These are phyloP conservation scores for Ormyrus thymus DNA, from an alignment of 2,888 invertebrate species.

Conservation along the genomic window DNA sequence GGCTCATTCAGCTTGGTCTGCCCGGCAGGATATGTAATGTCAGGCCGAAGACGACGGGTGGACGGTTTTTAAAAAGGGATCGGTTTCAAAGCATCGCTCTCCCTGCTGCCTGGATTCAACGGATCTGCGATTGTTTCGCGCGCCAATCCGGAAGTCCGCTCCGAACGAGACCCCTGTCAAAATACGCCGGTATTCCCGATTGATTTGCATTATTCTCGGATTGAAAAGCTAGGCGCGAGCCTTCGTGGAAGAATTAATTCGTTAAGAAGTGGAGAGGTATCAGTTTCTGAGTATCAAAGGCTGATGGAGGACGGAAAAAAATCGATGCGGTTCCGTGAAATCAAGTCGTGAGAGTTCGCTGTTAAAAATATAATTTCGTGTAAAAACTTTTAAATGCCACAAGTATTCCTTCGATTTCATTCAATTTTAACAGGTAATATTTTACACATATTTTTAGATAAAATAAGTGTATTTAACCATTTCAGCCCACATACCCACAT, in stretches of 20 bases:
- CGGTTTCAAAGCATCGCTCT: slow-evolving; percentile 59
- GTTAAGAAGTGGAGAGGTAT: neutral
- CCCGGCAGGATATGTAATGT: slow-evolving; percentile 71
- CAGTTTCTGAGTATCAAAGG: neutral
- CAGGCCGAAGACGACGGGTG: slow-evolving; percentile 53
- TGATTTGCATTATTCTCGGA: slow-evolving; percentile 43
- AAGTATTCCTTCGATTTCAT: too few species aligned
- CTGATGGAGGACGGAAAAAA: too few species aligned
- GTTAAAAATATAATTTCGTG: too few species aligned
- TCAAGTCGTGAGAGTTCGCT: too few species aligned
- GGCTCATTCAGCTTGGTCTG: slow-evolving; percentile 68
- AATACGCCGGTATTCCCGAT: slow-evolving; percentile 43
- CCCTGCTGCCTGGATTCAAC: slow-evolving; percentile 33
- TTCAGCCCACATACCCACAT: too few species aligned
- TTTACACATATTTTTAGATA: too few species aligned
- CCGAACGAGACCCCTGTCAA: slow-evolving; percentile 53
- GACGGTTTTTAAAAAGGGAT: slow-evolving; percentile 60
- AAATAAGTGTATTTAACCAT: too few species aligned
- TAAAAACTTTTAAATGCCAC: too few species aligned
- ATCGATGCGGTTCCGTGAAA: too few species aligned
- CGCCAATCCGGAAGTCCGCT: slow-evolving; percentile 58
- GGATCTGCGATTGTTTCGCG: slow-evolving; percentile 41
- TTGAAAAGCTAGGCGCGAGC: slow-evolving; percentile 5
- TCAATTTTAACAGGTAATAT: too few species aligned
- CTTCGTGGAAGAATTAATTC: slow-evolving; percentile 55